Evolutionary conservation across 2,888 invertebrate species (phyloP), one percentile per base, ranked within the genome.

Genomic region (Smittia aterrima): DNA sequence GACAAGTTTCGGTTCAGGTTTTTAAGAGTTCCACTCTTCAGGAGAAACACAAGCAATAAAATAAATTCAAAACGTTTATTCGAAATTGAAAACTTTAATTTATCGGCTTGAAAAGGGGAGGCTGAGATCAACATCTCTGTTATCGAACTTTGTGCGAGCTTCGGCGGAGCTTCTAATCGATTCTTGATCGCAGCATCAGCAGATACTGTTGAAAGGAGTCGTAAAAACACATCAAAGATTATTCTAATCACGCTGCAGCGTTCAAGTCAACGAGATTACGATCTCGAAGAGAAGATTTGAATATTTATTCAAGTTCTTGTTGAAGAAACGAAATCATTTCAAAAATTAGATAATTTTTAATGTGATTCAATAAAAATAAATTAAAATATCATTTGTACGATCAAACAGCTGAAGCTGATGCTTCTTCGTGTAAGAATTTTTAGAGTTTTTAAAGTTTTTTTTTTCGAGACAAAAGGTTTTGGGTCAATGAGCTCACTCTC

Each of bases 381-480:
- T 72, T 72, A 62, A 58, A 72, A 72, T 72, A 72, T 72, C 62
- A 62, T 72, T 72, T 72, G 72, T 72, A 40, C 40, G 62, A 72
- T 72, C 70, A 71, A 68, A 71, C 70, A 71, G 70, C 72, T 72
- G 72, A 72, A 72, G n/a, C n/a, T n/a, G 64, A 64, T 64, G 64
- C 22, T 64, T 1, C 64, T 64, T 25, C 64, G 64, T 64, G 25
- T 24, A 64, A 64, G 64, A 27, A 64, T 64, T 64, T 64, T 27
- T 27, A 64, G 4, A 20, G 25, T 27, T 64, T 64, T 64, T 58
- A 18, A 9, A 1, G 22, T 22, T 13, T 47, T n/a, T 47, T 11
- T 3, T 22, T 3, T 18, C 4, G 9, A 58, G 18, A 58, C 58
- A 47, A 47, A 47, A n/a, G 16, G 1, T 27, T 27, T 18, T 40